phyloP scores from a whole-genome alignment of 2,113 vertebrate genomes.

The Vireo altiloquus region DNA sequence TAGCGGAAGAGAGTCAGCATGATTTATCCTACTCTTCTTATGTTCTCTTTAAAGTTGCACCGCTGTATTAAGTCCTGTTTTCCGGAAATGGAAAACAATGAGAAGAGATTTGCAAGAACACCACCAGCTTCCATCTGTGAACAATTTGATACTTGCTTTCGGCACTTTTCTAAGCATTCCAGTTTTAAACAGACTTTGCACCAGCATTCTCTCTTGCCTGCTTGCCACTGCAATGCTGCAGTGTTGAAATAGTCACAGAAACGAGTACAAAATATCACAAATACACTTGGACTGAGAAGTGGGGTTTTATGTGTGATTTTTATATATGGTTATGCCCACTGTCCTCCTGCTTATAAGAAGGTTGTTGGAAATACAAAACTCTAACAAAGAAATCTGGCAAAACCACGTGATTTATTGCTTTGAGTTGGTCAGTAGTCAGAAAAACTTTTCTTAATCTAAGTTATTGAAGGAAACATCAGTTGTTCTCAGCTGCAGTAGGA shows the following conservation, averaged over 20 bases:
- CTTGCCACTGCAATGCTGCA: background rate
- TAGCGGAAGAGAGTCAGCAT: background rate
- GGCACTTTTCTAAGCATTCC: slow-evolving; percentile 33
- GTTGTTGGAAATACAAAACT: background rate
- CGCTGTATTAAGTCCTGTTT: background rate
- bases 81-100: slow-evolving; percentile 43
- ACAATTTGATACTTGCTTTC: slow-evolving; percentile 43
- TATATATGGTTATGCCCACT: background rate
- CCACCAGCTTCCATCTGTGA: slow-evolving; percentile 47
- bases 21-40: background rate
- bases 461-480: background rate
- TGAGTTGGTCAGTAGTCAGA: background rate
- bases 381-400: background rate
- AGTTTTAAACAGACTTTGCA: slow-evolving; percentile 42
- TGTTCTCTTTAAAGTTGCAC: slow-evolving; percentile 7
- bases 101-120: slow-evolving; percentile 26
- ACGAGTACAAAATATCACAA: background rate
- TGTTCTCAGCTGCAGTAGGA: background rate
- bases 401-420: background rate
- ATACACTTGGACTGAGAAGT: background rate
- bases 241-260: slow-evolving; percentile 20
- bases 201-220: background rate
- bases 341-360: background rate
- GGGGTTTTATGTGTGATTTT: background rate
- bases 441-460: background rate